phyloP scores from a whole-genome alignment of 2,888 invertebrate species.

The Netelia melanura region DNA sequence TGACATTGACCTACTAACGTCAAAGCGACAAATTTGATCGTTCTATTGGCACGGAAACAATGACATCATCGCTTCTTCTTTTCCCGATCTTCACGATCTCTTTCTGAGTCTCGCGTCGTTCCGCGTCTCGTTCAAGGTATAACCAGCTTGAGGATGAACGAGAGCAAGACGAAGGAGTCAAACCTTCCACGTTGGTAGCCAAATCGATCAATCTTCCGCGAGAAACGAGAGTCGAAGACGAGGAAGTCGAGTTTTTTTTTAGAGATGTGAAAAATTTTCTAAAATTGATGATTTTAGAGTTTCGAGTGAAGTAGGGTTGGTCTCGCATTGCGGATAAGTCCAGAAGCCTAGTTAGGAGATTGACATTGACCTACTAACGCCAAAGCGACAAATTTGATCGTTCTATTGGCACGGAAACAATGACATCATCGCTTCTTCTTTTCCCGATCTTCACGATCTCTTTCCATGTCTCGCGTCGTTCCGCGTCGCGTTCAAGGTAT shows the following conservation, averaged over 20 bases:
- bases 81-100: conserved; percentile 5
- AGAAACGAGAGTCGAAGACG: conserved; percentile 41
- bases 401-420: conserved; percentile 25
- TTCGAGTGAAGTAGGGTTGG: no score
- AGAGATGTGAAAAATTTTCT: no score
- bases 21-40: neutral
- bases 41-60: conserved; percentile 25
- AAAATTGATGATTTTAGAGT: no score
- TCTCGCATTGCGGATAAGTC: neutral
- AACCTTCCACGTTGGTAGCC: conserved; percentile 58
- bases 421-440: conserved; percentile 7
- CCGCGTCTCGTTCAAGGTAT: neutral
- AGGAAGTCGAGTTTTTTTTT: conserved; percentile 50
- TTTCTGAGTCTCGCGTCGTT: neutral
- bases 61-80: conserved; percentile 2
- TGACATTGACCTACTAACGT: conserved; percentile 36
- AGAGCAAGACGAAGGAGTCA: conserved; percentile 6
- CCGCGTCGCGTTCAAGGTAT: neutral
- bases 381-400: neutral
- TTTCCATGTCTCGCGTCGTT: neutral
- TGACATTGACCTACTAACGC: conserved; percentile 36
- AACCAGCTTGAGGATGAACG: neutral
- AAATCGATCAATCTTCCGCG: conserved; percentile 65
- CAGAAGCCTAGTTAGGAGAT: neutral
- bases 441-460: conserved; percentile 5